A percentile compares a stretch with the other conserved stretches of the same genome.
Evolutionary conservation across 2,113 vertebrate genomes (phyloP).

Genomic region (Entelurus aequoreus): DNA sequence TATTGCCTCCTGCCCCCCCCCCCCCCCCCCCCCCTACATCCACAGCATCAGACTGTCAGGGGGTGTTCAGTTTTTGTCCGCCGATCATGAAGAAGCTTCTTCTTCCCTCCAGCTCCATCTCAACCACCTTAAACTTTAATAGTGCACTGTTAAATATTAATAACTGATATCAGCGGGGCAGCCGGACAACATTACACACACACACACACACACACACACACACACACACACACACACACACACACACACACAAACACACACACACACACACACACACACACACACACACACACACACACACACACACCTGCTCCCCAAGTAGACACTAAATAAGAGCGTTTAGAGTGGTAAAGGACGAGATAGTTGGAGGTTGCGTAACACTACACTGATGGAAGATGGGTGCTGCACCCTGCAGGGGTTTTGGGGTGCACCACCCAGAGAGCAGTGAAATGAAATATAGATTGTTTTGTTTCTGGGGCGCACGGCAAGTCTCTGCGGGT

Average conservation of each 20-base stretch:
- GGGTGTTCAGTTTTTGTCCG: slow-evolving; percentile 57
- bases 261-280: slow-evolving; percentile 7
- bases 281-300: slow-evolving; percentile 12
- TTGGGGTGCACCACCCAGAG: neutral
- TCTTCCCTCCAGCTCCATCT: slow-evolving; percentile 58
- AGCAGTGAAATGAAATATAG: slow-evolving; percentile 21
- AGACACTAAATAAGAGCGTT: neutral
- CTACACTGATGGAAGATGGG: neutral
- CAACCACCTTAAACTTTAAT: slow-evolving; percentile 71
- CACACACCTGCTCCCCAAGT: neutral
- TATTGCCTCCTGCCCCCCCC: slow-evolving; percentile 33
- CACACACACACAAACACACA: slow-evolving; percentile 28
- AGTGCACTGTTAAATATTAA: slow-evolving; percentile 75
- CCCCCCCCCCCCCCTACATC: no score
- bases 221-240: slow-evolving; percentile 15
- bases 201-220: slow-evolving; percentile 14
- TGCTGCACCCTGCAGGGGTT: slow-evolving; percentile 2
- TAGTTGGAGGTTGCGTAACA: neutral
- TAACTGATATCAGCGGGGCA: slow-evolving; percentile 75
- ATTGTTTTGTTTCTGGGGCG: slow-evolving; percentile 14
- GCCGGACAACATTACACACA: slow-evolving; percentile 58
- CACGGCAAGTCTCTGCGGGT: slow-evolving; percentile 6
- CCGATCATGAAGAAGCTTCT: slow-evolving; percentile 57
- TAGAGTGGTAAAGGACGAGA: slow-evolving; percentile 2
- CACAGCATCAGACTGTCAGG: slow-evolving; percentile 58